Evolutionary conservation across 2,888 invertebrate species (phyloP).

Genomic region (Hesperia comma): DNA sequence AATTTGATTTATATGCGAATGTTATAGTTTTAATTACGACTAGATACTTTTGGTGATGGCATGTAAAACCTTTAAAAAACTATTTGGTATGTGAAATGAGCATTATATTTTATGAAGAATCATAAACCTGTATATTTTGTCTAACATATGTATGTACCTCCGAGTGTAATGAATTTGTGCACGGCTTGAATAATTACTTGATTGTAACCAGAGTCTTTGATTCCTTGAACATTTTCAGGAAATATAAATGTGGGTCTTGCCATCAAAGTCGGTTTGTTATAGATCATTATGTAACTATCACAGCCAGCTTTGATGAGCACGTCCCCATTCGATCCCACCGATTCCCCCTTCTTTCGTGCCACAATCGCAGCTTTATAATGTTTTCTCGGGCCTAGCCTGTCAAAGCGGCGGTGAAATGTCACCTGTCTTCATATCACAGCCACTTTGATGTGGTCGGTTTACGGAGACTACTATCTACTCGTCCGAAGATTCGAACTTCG

Average conservation of each 20-base stretch:
- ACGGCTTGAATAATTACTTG: neutral
- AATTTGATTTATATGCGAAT: no score
- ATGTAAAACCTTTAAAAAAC: no score
- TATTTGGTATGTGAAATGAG: no score
- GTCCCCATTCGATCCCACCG: constrained; percentile 76
- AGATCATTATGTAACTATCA: constrained; percentile 90
- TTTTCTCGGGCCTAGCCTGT: constrained; percentile 86
- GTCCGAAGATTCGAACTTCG: constrained; percentile 43
- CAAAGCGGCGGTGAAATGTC: constrained; percentile 95
- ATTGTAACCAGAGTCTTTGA: constrained; percentile 1
- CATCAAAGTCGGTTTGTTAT: constrained; percentile 93
- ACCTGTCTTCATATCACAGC: constrained; percentile 94
- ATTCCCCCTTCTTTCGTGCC: constrained; percentile 28
- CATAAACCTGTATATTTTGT: neutral
- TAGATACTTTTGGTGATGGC: no score
- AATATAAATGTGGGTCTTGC: constrained; percentile 81
- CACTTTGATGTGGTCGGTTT: constrained; percentile 97
- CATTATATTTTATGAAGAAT: no score
- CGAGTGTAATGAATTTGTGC: neutral
- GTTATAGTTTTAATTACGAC: no score
- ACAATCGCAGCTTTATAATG: constrained; percentile 29
- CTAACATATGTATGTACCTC: no score
- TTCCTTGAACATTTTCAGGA: constrained; percentile 40
- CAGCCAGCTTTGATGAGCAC: constrained; percentile 98
- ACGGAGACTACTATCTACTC: constrained; percentile 54